Percentiles rank a stretch among this genome's conserved stretches.
phyloP scores from a whole-genome alignment of 1,140 invertebrate genomes.

The Meloidogyne exigua region DNA sequence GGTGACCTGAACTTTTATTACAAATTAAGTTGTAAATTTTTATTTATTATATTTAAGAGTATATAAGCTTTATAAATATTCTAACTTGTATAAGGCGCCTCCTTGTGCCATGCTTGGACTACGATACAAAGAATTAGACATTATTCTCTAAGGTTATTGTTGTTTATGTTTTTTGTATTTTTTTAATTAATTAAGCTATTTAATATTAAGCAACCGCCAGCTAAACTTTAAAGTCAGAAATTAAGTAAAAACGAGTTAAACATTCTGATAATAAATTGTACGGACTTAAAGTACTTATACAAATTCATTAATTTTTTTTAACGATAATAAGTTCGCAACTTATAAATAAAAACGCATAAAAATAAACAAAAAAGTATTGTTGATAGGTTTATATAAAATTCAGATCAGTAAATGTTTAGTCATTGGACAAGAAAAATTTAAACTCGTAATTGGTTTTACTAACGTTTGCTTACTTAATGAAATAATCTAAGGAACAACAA shows the following conservation, averaged over 20 bases:
- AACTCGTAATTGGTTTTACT: neutral
- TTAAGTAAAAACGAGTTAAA: neutral
- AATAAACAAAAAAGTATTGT: neutral
- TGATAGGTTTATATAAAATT: neutral
- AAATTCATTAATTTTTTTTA: neutral
- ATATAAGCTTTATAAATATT: too few relatives aligned
- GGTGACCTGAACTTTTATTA: neutral
- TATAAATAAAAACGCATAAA: neutral
- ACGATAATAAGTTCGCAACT: neutral
- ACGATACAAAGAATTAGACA: conserved; percentile 16
- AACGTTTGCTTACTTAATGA: neutral
- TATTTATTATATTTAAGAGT: too few relatives aligned
- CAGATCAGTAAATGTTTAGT: neutral
- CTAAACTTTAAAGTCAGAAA: neutral
- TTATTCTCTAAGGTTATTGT: neutral
- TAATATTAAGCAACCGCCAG: neutral
- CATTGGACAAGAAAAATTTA: neutral
- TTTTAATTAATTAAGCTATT: neutral
- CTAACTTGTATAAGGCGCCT: neutral
- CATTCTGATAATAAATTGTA: too few relatives aligned
- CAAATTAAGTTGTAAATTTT: too few relatives aligned
- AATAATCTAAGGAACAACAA: conserved; percentile 1
- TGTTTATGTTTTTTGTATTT: neutral
- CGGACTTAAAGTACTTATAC: too few relatives aligned
- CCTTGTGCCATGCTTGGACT: conserved; percentile 18